These are phyloP conservation scores for Onychomys arenicola DNA, from an alignment of 2,797 vertebrate genomes.

Conservation along the genomic window DNA sequence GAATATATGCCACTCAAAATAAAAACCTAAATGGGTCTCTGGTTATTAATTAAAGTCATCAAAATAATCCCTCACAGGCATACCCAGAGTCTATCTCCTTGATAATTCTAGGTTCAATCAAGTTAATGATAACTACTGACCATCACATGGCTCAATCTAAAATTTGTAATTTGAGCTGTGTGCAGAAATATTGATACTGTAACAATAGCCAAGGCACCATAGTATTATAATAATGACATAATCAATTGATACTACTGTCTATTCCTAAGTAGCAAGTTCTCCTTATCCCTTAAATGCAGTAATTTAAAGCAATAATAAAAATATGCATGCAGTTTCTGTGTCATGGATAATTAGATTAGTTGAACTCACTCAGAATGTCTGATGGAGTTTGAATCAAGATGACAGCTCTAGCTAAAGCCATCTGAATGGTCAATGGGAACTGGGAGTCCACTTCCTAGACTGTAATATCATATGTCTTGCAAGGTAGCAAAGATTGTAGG, in stretches of 20 bases:
- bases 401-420: background rate
- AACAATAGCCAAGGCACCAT: background rate
- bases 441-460: background rate
- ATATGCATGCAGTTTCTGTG: background rate
- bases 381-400: background rate
- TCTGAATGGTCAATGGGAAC: background rate
- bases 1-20: background rate
- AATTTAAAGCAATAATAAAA: background rate
- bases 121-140: background rate
- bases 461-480: background rate
- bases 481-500: background rate
- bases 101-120: background rate
- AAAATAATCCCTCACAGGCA: background rate
- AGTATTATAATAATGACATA: background rate
- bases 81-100: background rate
- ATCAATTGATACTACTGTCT: background rate
- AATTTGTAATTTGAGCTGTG: background rate
- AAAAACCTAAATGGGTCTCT: background rate
- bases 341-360: background rate
- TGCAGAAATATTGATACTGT: background rate
- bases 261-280: background rate
- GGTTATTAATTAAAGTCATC: background rate
- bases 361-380: background rate
- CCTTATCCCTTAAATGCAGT: background rate
- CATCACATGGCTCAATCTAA: background rate